These are phyloP conservation scores for Lerema accius DNA, from an alignment of 1,140 invertebrate genomes.

Conservation along the genomic window DNA sequence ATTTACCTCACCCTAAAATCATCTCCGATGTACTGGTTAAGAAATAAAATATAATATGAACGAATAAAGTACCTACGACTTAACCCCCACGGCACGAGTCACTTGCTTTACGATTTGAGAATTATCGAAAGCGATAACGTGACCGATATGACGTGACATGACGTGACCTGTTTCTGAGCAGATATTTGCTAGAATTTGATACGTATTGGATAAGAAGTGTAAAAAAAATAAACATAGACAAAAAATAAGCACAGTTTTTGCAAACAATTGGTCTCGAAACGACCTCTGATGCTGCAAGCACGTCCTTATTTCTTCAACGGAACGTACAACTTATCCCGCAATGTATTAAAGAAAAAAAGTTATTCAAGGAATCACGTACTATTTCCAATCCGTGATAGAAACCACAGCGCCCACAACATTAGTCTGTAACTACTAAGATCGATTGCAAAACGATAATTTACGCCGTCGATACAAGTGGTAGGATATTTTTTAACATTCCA, in stretches of 20 bases:
- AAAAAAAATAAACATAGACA: background rate
- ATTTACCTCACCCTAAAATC: no score
- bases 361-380: slow-evolving; percentile 73
- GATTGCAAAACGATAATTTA: slow-evolving; percentile 79
- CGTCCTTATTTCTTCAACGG: slow-evolving; percentile 64
- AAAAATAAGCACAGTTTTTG: slow-evolving; percentile 29
- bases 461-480: slow-evolving; percentile 66
- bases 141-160: no score
- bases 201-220: background rate
- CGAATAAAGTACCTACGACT: no score
- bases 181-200: background rate
- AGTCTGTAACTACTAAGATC: slow-evolving; percentile 52
- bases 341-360: slow-evolving; percentile 53
- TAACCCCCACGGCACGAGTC: no score
- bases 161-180: no score
- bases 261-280: slow-evolving; percentile 20
- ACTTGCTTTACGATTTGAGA: no score
- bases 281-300: slow-evolving; percentile 45
- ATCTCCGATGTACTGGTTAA: no score
- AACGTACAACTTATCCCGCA: slow-evolving; percentile 68
- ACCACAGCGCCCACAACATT: slow-evolving; percentile 72
- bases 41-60: no score
- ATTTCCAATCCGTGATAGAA: slow-evolving; percentile 63
- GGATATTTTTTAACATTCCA: slow-evolving; percentile 61
- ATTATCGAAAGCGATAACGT: no score